Evolutionary conservation across 2,797 vertebrate species (phyloP).

Genomic region (Gallinago solitaria): DNA sequence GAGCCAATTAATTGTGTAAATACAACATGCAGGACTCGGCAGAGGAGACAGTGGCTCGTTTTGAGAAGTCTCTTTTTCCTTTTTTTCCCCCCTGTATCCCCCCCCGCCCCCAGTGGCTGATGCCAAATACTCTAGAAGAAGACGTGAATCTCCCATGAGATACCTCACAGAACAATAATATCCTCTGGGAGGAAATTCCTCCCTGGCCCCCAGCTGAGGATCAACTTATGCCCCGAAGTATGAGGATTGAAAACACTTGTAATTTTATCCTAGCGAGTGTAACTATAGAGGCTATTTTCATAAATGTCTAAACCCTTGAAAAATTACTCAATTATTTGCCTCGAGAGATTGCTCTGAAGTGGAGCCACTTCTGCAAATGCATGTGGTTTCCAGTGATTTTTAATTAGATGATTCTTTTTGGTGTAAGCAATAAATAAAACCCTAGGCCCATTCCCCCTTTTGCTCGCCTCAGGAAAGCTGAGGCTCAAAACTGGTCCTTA

Average conservation of each 20-base stretch:
- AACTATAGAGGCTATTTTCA: slow-evolving; percentile 47
- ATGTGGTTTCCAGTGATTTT: slow-evolving; percentile 55
- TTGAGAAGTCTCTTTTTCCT: background rate
- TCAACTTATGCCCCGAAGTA: slow-evolving; percentile 14
- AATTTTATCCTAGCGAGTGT: slow-evolving; percentile 5
- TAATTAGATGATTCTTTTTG: slow-evolving; percentile 23
- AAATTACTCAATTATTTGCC: slow-evolving; percentile 45
- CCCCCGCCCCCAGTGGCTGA: background rate
- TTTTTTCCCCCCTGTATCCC: no score
- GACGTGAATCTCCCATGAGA: background rate
- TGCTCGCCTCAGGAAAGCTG: background rate
- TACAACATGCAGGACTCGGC: fast-evolving
- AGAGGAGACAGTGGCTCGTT: background rate
- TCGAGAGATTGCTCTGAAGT: slow-evolving; percentile 48
- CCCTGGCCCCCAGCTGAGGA: slow-evolving; percentile 41
- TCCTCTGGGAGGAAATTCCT: slow-evolving; percentile 66
- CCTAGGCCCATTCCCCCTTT: background rate
- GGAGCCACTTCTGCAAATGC: slow-evolving; percentile 28
- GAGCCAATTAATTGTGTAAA: no score
- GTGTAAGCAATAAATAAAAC: slow-evolving; percentile 33
- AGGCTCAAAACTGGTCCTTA: background rate
- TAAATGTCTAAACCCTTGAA: slow-evolving; percentile 28
- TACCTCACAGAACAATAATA: slow-evolving; percentile 56
- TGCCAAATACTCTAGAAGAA: background rate
- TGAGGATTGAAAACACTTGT: slow-evolving; percentile 44